Evolutionary conservation across 2,797 vertebrate species (phyloP).

Genomic region (Poliocrania exsul): DNA sequence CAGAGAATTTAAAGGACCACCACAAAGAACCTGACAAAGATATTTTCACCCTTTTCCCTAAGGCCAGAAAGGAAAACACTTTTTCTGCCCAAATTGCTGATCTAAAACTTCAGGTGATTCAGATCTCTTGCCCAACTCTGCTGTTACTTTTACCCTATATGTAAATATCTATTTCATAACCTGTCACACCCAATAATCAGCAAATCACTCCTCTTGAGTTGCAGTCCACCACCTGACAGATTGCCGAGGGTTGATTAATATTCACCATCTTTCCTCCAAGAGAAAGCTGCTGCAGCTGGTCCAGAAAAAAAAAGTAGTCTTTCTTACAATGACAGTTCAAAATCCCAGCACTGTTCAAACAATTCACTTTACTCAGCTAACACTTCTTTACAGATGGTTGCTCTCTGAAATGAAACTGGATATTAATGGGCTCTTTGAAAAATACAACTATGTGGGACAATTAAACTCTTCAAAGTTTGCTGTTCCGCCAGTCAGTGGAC

Average conservation of each 20-base stretch:
- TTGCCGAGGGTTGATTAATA: neutral
- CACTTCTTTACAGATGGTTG: neutral
- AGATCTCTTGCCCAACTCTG: neutral
- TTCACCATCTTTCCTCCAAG: neutral
- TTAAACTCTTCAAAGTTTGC: neutral
- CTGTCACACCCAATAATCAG: neutral
- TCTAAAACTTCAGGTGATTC: neutral
- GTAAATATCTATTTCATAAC: neutral
- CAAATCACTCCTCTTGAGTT: neutral
- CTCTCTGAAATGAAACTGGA: neutral
- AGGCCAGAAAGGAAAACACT: neutral
- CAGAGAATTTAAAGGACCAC: neutral
- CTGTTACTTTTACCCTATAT: neutral
- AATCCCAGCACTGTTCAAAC: neutral
- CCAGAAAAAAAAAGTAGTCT: neutral
- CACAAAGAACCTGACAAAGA: neutral
- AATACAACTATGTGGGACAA: neutral
- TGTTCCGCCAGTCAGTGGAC: neutral
- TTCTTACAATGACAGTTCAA: neutral
- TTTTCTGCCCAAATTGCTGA: neutral
- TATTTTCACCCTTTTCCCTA: neutral
- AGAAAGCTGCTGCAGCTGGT: neutral
- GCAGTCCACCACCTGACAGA: neutral
- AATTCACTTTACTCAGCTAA: neutral
- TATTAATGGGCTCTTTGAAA: neutral